Conservation (phyloP, 2,113 vertebrate genomes). For the Neogobius melanostomus region DNA sequence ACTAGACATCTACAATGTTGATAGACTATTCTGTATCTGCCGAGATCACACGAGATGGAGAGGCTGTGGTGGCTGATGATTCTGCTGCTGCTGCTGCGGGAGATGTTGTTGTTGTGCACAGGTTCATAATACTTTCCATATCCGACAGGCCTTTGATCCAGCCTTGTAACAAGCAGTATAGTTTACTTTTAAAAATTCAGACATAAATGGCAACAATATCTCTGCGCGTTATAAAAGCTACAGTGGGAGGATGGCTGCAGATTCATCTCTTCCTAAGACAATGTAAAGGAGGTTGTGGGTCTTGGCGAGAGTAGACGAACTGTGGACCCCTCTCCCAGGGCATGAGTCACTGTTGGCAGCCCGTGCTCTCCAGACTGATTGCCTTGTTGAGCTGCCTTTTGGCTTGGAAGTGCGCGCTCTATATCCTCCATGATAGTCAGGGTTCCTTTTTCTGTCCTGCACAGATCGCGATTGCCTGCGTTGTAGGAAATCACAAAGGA, state of each 20-base stretch:
- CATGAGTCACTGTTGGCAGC: constrained; percentile 65
- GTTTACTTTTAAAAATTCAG: not conserved
- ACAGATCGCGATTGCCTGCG: constrained; percentile 12
- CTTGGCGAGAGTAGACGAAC: constrained; percentile 41
- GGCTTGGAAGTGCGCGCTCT: constrained; percentile 46
- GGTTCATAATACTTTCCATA: not conserved
- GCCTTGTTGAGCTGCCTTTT: constrained; percentile 62
- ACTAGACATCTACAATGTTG: too few relatives aligned
- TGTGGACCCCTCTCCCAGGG: constrained; percentile 57
- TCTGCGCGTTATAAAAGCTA: not conserved
- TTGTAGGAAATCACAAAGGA: not conserved
- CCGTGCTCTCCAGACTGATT: constrained; percentile 51
- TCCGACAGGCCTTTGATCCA: not conserved
- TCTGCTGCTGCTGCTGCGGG: not conserved
- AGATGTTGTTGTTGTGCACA: not conserved
- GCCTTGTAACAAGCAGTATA: not conserved
- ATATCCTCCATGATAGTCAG: constrained; percentile 51
- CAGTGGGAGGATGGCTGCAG: not conserved
- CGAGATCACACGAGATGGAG: not conserved
- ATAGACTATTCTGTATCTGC: too few relatives aligned
- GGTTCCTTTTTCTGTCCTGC: constrained; percentile 23
- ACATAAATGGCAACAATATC: constrained; percentile 15
- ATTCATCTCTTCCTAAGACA: constrained; percentile 37
- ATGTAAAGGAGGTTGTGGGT: constrained; percentile 38
- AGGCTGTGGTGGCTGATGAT: not conserved